Evolutionary conservation across 2,888 invertebrate species (phyloP), one percentile per base, ranked within the genome.

Genomic region (Parnassius glacialis): DNA sequence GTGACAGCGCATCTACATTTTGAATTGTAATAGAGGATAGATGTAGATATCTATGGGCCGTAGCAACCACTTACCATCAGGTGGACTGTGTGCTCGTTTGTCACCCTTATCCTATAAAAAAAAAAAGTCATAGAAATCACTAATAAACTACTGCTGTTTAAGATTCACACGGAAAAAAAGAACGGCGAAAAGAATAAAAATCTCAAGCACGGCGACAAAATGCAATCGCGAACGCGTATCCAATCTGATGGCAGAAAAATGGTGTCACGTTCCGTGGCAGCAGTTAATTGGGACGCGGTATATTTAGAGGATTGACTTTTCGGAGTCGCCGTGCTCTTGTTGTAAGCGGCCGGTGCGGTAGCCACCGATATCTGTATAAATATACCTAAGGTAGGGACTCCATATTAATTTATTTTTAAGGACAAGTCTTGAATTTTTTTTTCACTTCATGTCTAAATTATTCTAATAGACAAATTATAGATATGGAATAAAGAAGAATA

Each of bases 271-370:
- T 56, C 50, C 51, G 47, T 20, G 43, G 60, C 50, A 41, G 42
- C 20, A 10, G 55, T 79, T 76, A 82, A 83, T 83, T 80, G 75
- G 83, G 70, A 60, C 83, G 73, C 63, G 64, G 56, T 70, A 68
- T 64, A 62, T 83, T 81, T 78, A 79, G 61, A 50, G 52, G 61
- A 52, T 61, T 61, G 73, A 79, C 74, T 80, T 79, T 75, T 76
- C 71, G 74, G 72, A 72, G 76, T 73, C 73, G 67, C 64, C 72
- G 65, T 64, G 71, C 67, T 71, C 73, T 59, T 71, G 69, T 66
- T 68, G 66, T 68, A 67, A 43, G 41, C 61, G 59, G 60, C 54
- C 52, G 12, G 52, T 44, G 13, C 59, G 60, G 50, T 50, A 43
- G 48, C 55, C 55, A 13, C 20, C 56, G 56, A 47, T 60, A 50